A percentile compares a stretch with the other conserved stretches of the same genome.
Evolutionary conservation across 2,797 vertebrate genomes (phyloP).

Genomic region (Anguilla obscura): DNA sequence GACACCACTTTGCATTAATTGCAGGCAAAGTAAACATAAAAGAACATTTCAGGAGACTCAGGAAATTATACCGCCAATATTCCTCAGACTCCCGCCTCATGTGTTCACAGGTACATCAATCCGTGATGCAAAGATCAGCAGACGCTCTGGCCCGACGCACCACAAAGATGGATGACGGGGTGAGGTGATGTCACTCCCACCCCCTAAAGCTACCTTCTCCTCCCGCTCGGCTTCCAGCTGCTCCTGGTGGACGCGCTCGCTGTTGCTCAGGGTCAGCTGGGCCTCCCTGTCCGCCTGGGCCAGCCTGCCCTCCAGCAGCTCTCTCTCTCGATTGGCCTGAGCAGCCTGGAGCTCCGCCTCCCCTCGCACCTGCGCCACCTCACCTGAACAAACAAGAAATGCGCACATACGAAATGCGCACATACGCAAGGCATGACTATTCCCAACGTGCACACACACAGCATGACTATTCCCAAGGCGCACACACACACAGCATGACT

Average conservation of each 20-base stretch:
- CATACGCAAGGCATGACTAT: not conserved
- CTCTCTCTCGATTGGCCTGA: constrained; percentile 59
- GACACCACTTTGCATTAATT: too few species aligned
- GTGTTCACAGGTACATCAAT: not conserved
- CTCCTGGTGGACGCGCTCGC: constrained; percentile 67
- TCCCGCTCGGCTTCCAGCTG: constrained; percentile 66
- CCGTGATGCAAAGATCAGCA: not conserved
- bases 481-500: constrained; percentile 32
- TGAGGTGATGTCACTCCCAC: not conserved
- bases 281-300: constrained; percentile 62
- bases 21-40: too few species aligned
- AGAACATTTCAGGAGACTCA: too few species aligned
- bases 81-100: not conserved
- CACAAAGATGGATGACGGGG: not conserved
- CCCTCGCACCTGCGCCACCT: constrained; percentile 60
- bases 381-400: constrained; percentile 65
- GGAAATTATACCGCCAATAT: too few species aligned
- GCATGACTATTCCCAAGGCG: constrained; percentile 29
- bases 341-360: constrained; percentile 64
- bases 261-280: constrained; percentile 64
- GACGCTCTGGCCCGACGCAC: not conserved
- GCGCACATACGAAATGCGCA: constrained; percentile 18
- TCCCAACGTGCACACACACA: constrained; percentile 42
- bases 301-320: constrained; percentile 62
- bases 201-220: constrained; percentile 67